A percentile compares a stretch with the other conserved stretches of the same genome.
These are phyloP conservation scores for Microctenopoma steveboyesi DNA, from an alignment of 2,797 vertebrate species.

Conservation along the genomic window DNA sequence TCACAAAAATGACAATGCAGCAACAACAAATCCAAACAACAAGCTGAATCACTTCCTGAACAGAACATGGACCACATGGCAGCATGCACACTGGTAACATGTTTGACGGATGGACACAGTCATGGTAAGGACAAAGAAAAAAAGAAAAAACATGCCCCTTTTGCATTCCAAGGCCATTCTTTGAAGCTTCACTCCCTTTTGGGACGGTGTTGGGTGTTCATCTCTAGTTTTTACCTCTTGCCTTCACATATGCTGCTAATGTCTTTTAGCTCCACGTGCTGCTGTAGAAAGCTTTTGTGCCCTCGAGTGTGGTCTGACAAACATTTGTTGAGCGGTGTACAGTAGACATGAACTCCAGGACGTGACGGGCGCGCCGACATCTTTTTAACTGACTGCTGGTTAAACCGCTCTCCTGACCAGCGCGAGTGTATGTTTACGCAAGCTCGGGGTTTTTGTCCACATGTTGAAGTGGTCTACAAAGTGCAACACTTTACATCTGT, in stretches of 20 bases:
- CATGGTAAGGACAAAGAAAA: neutral
- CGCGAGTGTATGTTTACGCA: too few species aligned
- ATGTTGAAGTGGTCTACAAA: neutral
- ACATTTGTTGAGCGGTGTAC: neutral
- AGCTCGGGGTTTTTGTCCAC: neutral
- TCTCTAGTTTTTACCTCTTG: neutral
- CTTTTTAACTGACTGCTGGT: conserved; percentile 17
- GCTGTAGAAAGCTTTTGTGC: conserved; percentile 24
- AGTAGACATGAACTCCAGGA: neutral
- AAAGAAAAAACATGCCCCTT: conserved; percentile 74
- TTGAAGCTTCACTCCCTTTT: conserved; percentile 64
- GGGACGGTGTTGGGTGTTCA: conserved; percentile 14
- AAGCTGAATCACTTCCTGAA: conserved; percentile 66
- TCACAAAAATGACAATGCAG: conserved; percentile 34
- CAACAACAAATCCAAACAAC: conserved; percentile 34
- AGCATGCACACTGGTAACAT: conserved; percentile 67
- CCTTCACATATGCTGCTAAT: conserved; percentile 15
- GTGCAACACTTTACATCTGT: too few species aligned
- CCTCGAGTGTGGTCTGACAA: conserved; percentile 19
- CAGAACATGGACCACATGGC: conserved; percentile 35
- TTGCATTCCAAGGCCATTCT: conserved; percentile 88
- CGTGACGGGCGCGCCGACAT: conserved; percentile 30
- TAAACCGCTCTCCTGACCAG: neutral
- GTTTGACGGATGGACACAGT: conserved; percentile 43
- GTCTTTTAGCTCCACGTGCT: conserved; percentile 16